phyloP scores from a whole-genome alignment of 2,797 vertebrate genomes.

The Sebastes trivittatus region DNA sequence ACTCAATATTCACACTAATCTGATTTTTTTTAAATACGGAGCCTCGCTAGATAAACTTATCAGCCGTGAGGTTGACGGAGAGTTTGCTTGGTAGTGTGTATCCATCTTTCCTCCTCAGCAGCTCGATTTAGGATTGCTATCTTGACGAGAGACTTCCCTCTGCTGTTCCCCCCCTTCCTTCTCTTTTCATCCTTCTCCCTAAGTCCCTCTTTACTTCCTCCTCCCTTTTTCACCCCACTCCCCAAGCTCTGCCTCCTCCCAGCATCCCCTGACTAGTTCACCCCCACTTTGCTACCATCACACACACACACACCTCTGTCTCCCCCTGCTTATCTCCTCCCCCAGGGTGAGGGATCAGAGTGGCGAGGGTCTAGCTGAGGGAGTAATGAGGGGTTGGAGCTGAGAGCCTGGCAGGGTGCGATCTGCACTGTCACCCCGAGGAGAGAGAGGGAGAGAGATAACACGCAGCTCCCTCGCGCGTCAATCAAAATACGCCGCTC shows the following conservation, averaged over 20 bases:
- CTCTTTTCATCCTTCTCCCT: slow-evolving; percentile 33
- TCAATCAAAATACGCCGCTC: slow-evolving; percentile 58
- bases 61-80: slow-evolving; percentile 44
- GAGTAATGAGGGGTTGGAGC: slow-evolving; percentile 73
- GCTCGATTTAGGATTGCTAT: slow-evolving; percentile 20
- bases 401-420: slow-evolving; percentile 67
- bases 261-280: slow-evolving; percentile 28
- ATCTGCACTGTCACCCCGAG: slow-evolving; percentile 69
- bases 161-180: neutral
- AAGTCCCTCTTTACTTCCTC: slow-evolving; percentile 43
- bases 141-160: slow-evolving; percentile 30
- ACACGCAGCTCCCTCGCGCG: slow-evolving; percentile 30
- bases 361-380: slow-evolving; percentile 68
- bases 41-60: slow-evolving; percentile 53
- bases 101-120: slow-evolving; percentile 38
- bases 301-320: slow-evolving; percentile 26
- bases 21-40: slow-evolving; percentile 39
- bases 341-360: slow-evolving; percentile 77
- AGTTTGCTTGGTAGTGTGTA: slow-evolving; percentile 26
- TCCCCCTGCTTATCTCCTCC: slow-evolving; percentile 59
- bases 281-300: neutral
- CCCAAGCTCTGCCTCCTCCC: slow-evolving; percentile 36
- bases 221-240: slow-evolving; percentile 14
- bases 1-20: slow-evolving; percentile 52
- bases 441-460: slow-evolving; percentile 52